Evolutionary conservation across 2,888 invertebrate species (phyloP), one percentile per base, ranked within the genome.

Genomic region (Azorinus chamasolen): DNA sequence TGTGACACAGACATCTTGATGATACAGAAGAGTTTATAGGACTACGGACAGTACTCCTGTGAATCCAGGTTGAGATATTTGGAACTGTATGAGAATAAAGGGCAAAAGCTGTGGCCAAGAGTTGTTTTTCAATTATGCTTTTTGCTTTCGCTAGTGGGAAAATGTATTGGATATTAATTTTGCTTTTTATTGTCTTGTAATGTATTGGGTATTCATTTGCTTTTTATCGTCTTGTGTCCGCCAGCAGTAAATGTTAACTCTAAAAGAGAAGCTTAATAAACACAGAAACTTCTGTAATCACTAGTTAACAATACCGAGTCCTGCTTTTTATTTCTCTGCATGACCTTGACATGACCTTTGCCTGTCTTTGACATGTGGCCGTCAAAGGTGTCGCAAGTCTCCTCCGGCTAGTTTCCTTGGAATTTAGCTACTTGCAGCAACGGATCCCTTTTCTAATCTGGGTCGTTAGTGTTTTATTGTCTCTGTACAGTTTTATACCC

Each of bases 261-360:
- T 79, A 20, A 71, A 74, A 79, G 79, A 79, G 79, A 63, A 46
- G 79, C 74, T 79, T 71, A 74, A 79, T 79, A 79, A 74, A 79
- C 48, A 74, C 79, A 71, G 74, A 74, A 73, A 65, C 58, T 71
- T 57, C 62, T 66, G 59, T 79, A 79, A 61, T 74, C 74, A 58
- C 43, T 70, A 70, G 62, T 58, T 65, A 45, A 69, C 54, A 25
- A 58, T 39, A 39, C 50, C 54, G 74, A 53, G 66, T 70, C 74
- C 74, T 61, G 74, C 62, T 73, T 79, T 53, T 70, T 43, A 57
- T 65, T 77, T 78, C 73, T 73, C 43, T 79, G 79, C 79, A 79
- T 79, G 78, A 76, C 68, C 74, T 65, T 32, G 32, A 32, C 32
- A 32, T 32, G 32, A 32, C 32, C 32, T 32, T n/a, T 32, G 32